Percentiles rank a stretch among this genome's conserved stretches.
These are phyloP conservation scores for Eulacestoma nigropectus DNA, from an alignment of 2,113 vertebrate genomes.

Conservation along the genomic window DNA sequence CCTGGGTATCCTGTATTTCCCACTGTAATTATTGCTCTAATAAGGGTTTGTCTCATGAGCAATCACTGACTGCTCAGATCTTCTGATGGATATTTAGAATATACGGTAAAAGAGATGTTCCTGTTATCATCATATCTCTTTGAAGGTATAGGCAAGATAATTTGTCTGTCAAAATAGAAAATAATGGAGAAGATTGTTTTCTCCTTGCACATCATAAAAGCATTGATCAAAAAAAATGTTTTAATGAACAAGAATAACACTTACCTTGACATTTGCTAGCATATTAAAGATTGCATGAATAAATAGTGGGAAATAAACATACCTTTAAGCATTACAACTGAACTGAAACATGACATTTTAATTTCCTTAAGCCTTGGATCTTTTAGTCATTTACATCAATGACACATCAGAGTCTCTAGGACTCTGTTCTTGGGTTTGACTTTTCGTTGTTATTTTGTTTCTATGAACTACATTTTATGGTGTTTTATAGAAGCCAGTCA, in stretches of 20 bases:
- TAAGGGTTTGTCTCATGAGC: background rate
- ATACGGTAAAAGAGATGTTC: background rate
- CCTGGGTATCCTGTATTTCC: background rate
- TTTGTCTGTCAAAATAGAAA: conserved; percentile 38
- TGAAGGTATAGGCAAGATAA: background rate
- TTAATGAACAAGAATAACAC: conserved; percentile 62
- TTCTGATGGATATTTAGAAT: background rate
- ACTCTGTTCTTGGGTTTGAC: background rate
- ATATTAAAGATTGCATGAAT: conserved; percentile 42
- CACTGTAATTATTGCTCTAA: background rate
- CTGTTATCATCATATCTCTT: background rate
- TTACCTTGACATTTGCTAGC: conserved; percentile 47
- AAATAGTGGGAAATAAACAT: conserved; percentile 45
- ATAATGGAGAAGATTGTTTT: conserved; percentile 35
- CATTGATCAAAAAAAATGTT: conserved; percentile 44
- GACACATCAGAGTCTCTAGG: background rate
- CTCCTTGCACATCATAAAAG: conserved; percentile 11
- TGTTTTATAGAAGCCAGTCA: background rate
- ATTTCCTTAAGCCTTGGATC: conserved; percentile 37
- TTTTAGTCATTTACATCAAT: conserved; percentile 2
- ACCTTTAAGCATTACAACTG: conserved; percentile 32
- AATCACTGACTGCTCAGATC: background rate
- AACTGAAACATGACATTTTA: conserved; percentile 54
- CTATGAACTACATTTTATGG: background rate
- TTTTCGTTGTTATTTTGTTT: background rate